phyloP scores from a whole-genome alignment of 1,140 invertebrate genomes.

The Homarus americanus region DNA sequence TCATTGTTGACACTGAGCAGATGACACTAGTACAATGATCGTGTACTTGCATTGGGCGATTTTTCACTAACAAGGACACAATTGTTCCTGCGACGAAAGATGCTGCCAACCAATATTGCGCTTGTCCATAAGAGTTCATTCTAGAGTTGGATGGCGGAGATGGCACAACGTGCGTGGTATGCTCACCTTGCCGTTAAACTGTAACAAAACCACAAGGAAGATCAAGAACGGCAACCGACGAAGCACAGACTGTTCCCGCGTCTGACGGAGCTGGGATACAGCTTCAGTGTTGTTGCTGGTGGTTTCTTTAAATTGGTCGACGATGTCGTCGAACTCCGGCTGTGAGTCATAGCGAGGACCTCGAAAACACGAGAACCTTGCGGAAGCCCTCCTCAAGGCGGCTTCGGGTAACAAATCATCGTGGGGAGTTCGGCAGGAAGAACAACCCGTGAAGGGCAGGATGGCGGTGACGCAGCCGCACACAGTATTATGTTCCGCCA shows the following conservation, averaged over 20 bases:
- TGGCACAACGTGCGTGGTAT: constrained; percentile 68
- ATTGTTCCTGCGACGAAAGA: constrained; percentile 55
- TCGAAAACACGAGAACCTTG: constrained; percentile 55
- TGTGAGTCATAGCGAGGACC: constrained; percentile 47
- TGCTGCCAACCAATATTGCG: constrained; percentile 49
- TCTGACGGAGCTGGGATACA: constrained; percentile 56
- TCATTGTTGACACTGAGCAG: constrained; percentile 26
- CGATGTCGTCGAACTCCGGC: constrained; percentile 44
- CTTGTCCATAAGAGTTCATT: constrained; percentile 55
- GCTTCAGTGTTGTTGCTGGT: constrained; percentile 8
- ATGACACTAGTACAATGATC: constrained; percentile 21
- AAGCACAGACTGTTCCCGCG: constrained; percentile 40
- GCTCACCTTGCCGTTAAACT: constrained; percentile 69
- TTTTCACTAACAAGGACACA: constrained; percentile 42
- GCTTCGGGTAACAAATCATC: constrained; percentile 63
- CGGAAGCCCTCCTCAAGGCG: constrained; percentile 57
- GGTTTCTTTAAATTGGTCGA: constrained; percentile 40
- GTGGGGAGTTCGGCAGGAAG: constrained; percentile 71
- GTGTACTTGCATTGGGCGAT: constrained; percentile 42
- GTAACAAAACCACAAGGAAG: constrained; percentile 58
- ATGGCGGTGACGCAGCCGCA: constrained; percentile 60
- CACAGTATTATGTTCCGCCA: constrained; percentile 63
- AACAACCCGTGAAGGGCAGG: constrained; percentile 59
- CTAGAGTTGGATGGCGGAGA: constrained; percentile 51
- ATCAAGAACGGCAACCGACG: constrained; percentile 45